These are phyloP conservation scores for Vimba vimba DNA, from an alignment of 2,113 vertebrate genomes.

Conservation along the genomic window DNA sequence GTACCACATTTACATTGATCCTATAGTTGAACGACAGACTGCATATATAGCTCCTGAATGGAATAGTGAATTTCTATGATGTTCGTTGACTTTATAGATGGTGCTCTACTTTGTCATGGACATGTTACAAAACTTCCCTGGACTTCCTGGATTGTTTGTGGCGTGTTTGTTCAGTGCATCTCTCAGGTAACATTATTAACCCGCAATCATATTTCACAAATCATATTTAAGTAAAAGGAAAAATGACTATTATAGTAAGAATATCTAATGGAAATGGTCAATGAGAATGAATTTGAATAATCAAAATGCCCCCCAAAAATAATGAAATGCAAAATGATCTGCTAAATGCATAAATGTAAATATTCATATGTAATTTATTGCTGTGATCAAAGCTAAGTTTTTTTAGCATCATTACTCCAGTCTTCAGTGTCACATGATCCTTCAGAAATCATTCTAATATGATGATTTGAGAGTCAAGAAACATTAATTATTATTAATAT, in stretches of 20 bases:
- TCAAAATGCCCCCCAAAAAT: too few species aligned
- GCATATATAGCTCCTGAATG: background rate
- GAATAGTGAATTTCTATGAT: background rate
- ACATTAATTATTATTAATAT: background rate
- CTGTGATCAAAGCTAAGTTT: background rate
- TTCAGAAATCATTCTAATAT: background rate
- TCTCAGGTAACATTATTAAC: conserved; percentile 80
- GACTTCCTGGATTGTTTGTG: conserved; percentile 91
- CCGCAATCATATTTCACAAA: background rate
- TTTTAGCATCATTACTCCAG: background rate
- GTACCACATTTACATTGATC: too few species aligned
- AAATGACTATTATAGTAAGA: background rate
- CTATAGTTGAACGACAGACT: background rate
- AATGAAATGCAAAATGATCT: too few species aligned
- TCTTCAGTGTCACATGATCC: background rate
- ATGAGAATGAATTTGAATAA: too few species aligned
- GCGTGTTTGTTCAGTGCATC: conserved; percentile 95
- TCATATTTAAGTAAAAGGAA: background rate
- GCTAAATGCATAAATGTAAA: too few species aligned
- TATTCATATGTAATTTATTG: background rate
- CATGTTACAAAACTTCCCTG: conserved; percentile 82
- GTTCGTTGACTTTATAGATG: conserved; percentile 73
- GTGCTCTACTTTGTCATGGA: conserved; percentile 96
- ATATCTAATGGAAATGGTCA: too few species aligned
- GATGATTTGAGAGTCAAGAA: background rate